Evolutionary conservation across 2,888 invertebrate species (phyloP), one percentile per base, ranked within the genome.

Genomic region (Pteria penguin): DNA sequence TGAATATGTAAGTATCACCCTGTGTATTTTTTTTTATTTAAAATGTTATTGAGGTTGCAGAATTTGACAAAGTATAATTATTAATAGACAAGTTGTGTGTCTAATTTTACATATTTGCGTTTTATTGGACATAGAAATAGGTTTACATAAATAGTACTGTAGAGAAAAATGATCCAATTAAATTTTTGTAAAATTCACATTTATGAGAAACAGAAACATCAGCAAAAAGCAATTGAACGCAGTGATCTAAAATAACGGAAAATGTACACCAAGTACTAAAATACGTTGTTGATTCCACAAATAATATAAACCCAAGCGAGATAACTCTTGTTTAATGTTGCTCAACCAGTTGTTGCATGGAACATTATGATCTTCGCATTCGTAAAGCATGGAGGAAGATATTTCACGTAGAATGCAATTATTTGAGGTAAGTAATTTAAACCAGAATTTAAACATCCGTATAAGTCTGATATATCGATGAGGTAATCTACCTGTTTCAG

Each of bases 81-180:
- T 55, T 24, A 55, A 55, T 55, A 55, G 24, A 55, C 18, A 55
- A 55, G 24, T 55, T 55, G 24, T 55, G 55, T n/a, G 18, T 18
- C 55, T 4, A 22, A 55, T 55, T 55, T 55, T 55, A 55, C 55
- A 55, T 22, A 55, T 55, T 55, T 55, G 55, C 55, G n/a, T 55
- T 18, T 55, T 18, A 24, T 24, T 22, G 18, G 24, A 55, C 55
- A 18, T 8, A 18, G 55, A 3, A 24, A 55, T 55, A 24, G 55
- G n/a, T n/a, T n/a, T n/a, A n/a, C n/a, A n/a, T n/a, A n/a, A n/a
- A n/a, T n/a, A n/a, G n/a, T n/a, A n/a, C 22, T 55, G n/a, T 55
- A 55, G n/a, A 18, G 55, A 8, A 55, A 55, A 4, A 4, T 55
- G 22, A 22, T n/a, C 55, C n/a, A 55, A 55, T 18, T 22, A 18